A percentile compares a stretch with the other conserved stretches of the same genome.
Conservation (phyloP, 2,888 invertebrate genomes). For the Zygothrica quintamaculata region DNA sequence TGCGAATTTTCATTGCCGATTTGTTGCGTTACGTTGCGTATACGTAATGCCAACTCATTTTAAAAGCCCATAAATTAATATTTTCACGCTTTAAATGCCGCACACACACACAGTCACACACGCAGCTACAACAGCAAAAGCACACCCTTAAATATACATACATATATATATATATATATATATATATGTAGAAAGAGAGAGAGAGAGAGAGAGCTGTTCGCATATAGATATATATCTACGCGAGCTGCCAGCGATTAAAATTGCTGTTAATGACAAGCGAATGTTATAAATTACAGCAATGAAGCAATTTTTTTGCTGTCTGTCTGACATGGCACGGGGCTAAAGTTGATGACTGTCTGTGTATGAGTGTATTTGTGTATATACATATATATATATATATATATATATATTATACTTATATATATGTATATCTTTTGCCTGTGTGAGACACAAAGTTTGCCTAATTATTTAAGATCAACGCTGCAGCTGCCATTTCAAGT, state of each 20-base stretch:
- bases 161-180: constrained; percentile 29
- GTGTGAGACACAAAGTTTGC: constrained; percentile 68
- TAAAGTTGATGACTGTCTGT: constrained; percentile 48
- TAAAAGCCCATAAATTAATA: constrained; percentile 74
- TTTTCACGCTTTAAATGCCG: constrained; percentile 76
- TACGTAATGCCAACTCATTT: constrained; percentile 50
- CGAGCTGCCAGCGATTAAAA: constrained; percentile 71
- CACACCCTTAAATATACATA: constrained; percentile 26
- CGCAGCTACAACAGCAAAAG: background rate
- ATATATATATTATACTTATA: constrained; percentile 39
- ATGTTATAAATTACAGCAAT: constrained; percentile 81
- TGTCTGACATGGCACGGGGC: constrained; percentile 37
- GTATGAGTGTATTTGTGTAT: constrained; percentile 16
- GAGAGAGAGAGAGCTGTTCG: too few species aligned
- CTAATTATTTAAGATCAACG: constrained; percentile 80
- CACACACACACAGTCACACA: constrained; percentile 34
- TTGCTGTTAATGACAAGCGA: constrained; percentile 81
- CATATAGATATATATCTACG: constrained; percentile 31
- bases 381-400: constrained; percentile 41
- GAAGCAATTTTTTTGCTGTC: constrained; percentile 70
- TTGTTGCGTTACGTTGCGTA: constrained; percentile 49
- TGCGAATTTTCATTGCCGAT: constrained; percentile 58
- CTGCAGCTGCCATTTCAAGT: constrained; percentile 65
- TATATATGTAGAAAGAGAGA: too few species aligned
- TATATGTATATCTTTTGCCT: constrained; percentile 52